Conservation (phyloP, 2,113 vertebrate genomes). For the Lipophrys pholis region DNA sequence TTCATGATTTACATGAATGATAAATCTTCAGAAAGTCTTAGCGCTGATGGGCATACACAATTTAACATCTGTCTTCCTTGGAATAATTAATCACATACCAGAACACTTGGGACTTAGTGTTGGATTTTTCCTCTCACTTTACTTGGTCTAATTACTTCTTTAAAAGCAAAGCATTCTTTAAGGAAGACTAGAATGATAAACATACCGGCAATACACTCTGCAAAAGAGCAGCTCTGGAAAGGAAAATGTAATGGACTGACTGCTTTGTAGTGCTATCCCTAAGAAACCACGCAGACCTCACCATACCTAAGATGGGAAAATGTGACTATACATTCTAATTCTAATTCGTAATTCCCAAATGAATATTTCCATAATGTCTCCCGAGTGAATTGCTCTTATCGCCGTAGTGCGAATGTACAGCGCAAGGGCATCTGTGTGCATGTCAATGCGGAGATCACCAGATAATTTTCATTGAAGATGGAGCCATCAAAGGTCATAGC, state of each 20-base stretch:
- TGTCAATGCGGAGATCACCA: conserved; percentile 76
- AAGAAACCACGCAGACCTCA: conserved; percentile 37
- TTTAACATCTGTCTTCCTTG: conserved; percentile 85
- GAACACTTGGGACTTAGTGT: conserved; percentile 73
- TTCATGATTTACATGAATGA: conserved; percentile 87
- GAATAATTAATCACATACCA: conserved; percentile 81
- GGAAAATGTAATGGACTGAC: conserved; percentile 14
- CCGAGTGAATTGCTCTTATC: conserved; percentile 72
- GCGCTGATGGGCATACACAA: conserved; percentile 86
- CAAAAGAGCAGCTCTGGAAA: conserved; percentile 24
- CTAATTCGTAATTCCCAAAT: conserved; percentile 73
- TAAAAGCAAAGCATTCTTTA: conserved; percentile 68
- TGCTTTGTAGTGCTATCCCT: conserved; percentile 17
- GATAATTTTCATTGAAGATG: conserved; percentile 81
- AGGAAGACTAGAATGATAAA: conserved; percentile 58
- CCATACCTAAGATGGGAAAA: conserved; percentile 39
- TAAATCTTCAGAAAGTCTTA: conserved; percentile 85
- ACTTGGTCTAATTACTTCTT: conserved; percentile 78
- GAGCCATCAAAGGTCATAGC: conserved; percentile 81
- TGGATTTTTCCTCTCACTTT: conserved; percentile 75
- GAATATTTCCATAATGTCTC: conserved; percentile 78
- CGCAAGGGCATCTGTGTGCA: conserved; percentile 74
- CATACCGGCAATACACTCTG: conserved; percentile 13
- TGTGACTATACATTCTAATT: conserved; percentile 68
- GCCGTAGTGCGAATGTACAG: conserved; percentile 62